Evolutionary conservation across 2,797 vertebrate genomes (phyloP).

Genomic region (Pseudochirops corinnae): DNA sequence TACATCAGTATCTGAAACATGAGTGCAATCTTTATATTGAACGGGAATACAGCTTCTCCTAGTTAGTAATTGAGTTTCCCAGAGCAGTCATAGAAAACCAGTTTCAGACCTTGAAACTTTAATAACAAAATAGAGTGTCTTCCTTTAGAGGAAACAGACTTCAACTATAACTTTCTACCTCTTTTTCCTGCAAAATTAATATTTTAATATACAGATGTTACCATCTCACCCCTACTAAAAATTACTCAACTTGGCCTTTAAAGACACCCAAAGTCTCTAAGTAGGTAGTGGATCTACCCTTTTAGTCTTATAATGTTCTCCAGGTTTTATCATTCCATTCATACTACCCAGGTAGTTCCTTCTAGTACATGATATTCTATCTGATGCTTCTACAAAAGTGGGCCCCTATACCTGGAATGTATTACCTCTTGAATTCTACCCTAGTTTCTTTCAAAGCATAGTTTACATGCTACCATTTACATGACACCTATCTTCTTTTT

Average conservation of each 20-base stretch:
- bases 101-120: neutral
- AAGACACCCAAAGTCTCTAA: neutral
- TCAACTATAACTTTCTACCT: neutral
- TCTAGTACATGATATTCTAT: neutral
- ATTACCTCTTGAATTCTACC: neutral
- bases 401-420: neutral
- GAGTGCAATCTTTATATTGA: neutral
- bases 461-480: neutral
- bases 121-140: neutral
- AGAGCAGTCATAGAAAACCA: neutral
- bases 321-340: neutral
- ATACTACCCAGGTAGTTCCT: neutral
- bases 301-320: neutral
- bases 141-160: neutral
- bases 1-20: neutral
- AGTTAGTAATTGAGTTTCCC: neutral
- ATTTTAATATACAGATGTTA: neutral
- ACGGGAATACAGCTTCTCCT: neutral
- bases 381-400: neutral
- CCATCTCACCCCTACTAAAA: neutral
- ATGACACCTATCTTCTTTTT: no score
- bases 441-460: neutral
- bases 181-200: neutral
- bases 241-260: neutral
- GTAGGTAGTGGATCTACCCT: neutral